Conservation (phyloP, 1,140 invertebrate species). For the Drosophila parvula region DNA sequence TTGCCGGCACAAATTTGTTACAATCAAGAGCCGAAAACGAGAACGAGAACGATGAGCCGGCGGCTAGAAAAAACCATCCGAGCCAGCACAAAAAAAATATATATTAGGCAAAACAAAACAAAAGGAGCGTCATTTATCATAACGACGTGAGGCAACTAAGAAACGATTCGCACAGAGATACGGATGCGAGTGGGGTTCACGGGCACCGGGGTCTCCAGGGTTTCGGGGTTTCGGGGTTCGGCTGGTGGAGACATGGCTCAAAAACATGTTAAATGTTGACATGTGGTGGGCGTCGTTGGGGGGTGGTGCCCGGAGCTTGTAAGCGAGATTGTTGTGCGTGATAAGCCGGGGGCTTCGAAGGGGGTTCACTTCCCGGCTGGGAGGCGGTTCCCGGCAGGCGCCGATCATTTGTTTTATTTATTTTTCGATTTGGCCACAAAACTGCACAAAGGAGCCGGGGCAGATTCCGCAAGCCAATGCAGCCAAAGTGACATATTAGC, state of each 20-base stretch:
- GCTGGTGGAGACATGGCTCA: conserved; percentile 53
- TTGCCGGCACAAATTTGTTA: conserved; percentile 76
- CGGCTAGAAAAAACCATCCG: conserved; percentile 46
- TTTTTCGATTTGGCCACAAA: conserved; percentile 73
- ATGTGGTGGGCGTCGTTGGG: conserved; percentile 64
- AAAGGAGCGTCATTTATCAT: conserved; percentile 78
- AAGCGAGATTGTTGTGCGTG: conserved; percentile 71
- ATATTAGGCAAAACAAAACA: conserved; percentile 67
- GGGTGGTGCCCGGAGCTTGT: conserved; percentile 51
- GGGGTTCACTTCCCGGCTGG: not conserved
- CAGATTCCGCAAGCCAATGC: conserved; percentile 57
- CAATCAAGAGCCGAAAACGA: conserved; percentile 72
- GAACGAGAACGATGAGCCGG: conserved; percentile 58
- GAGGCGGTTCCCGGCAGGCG: conserved; percentile 26
- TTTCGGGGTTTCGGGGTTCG: not conserved
- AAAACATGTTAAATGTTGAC: conserved; percentile 81
- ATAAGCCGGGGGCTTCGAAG: conserved; percentile 41
- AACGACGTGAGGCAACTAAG: conserved; percentile 72
- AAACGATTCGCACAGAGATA: conserved; percentile 57
- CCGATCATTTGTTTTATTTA: conserved; percentile 80
- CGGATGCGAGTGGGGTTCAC: conserved; percentile 30
- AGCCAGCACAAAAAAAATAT: conserved; percentile 40
- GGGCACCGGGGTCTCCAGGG: conserved; percentile 11
- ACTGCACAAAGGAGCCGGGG: conserved; percentile 47
- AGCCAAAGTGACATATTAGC: conserved; percentile 73